These are phyloP conservation scores for Bostrychus sinensis DNA, from an alignment of 2,113 vertebrate genomes.

Conservation along the genomic window DNA sequence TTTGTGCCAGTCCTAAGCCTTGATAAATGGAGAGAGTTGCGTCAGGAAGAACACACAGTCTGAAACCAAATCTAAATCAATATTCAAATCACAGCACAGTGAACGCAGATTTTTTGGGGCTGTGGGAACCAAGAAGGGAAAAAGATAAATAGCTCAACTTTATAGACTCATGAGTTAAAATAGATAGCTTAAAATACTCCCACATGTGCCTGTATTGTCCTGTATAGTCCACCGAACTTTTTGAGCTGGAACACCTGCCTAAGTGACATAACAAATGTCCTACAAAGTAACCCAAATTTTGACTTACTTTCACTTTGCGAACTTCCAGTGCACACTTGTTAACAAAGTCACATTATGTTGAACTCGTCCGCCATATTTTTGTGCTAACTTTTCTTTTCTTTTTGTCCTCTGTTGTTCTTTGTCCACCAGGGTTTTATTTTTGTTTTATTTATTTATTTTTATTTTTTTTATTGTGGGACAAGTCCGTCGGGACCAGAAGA, in stretches of 20 bases:
- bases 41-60: too few relatives aligned
- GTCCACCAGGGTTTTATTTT: constrained; percentile 52
- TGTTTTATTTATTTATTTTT: too few relatives aligned
- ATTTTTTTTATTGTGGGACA: too few relatives aligned
- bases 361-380: constrained; percentile 6
- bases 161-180: too few relatives aligned
- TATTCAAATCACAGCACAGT: too few relatives aligned
- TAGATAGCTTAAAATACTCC: background rate
- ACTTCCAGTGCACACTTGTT: constrained; percentile 4
- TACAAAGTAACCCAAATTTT: constrained; percentile 30
- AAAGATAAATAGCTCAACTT: too few relatives aligned
- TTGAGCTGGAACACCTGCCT: constrained; percentile 6
- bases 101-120: too few relatives aligned
- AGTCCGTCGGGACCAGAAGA: constrained; percentile 49
- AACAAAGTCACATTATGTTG: constrained; percentile 17
- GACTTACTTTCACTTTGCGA: constrained; percentile 29
- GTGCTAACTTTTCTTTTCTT: constrained; percentile 26
- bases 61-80: too few relatives aligned
- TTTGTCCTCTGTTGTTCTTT: constrained; percentile 51
- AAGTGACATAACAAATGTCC: constrained; percentile 15
- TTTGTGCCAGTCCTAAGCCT: too few relatives aligned
- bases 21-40: too few relatives aligned
- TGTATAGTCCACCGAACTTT: background rate
- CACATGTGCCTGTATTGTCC: background rate
- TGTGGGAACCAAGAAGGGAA: too few relatives aligned